Evolutionary conservation across 2,113 vertebrate species (phyloP).

Genomic region (Cervus canadensis): DNA sequence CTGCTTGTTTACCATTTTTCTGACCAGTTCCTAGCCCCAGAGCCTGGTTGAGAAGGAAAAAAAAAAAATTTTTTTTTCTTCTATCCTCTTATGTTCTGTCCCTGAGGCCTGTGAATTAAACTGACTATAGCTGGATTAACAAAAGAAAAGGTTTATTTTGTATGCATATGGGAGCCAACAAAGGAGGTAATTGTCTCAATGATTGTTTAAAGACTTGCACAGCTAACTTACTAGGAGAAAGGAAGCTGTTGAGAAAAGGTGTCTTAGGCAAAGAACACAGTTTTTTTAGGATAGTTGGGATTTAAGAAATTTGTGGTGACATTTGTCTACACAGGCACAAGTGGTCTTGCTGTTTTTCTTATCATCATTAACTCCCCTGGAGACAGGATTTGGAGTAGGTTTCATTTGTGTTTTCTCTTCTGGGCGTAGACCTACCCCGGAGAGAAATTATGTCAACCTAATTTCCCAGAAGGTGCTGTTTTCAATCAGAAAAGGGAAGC

Average conservation of each 20-base stretch:
- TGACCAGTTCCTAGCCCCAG: not conserved
- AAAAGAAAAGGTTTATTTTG: not conserved
- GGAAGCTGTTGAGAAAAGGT: accelerated
- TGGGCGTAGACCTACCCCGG: too few species aligned
- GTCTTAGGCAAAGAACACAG: not conserved
- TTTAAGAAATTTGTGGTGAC: not conserved
- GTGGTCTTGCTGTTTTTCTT: not conserved
- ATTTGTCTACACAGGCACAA: not conserved
- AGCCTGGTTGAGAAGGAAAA: not conserved
- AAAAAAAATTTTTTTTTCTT: not conserved
- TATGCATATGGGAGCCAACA: not conserved
- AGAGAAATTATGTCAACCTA: too few species aligned
- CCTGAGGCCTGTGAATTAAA: not conserved
- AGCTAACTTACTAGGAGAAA: not conserved
- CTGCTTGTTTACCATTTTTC: not conserved
- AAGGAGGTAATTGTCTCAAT: not conserved
- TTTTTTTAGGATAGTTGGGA: not conserved
- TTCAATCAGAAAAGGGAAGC: not conserved
- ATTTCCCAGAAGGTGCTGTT: not conserved
- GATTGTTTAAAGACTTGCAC: not conserved
- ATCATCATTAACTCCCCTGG: not conserved
- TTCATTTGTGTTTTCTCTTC: too few species aligned
- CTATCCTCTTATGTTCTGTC: not conserved
- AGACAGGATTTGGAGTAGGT: not conserved
- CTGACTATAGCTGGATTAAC: not conserved